Conservation (phyloP, 2,797 vertebrate species). For the Buceros bicornis region DNA sequence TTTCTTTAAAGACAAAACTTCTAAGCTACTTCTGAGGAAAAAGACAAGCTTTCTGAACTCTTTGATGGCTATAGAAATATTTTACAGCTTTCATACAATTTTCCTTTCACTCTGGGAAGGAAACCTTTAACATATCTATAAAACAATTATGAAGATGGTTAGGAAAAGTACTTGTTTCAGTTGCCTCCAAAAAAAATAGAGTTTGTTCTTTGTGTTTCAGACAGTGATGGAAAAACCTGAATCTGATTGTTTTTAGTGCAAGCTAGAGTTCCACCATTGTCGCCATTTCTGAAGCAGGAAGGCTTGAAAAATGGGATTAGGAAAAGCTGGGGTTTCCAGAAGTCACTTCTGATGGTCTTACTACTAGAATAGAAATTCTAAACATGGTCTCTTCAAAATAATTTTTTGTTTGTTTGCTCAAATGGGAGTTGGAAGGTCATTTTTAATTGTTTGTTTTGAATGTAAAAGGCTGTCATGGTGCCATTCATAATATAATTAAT, state of each 20-base stretch:
- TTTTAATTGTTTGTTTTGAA: conserved; percentile 16
- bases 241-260: conserved; percentile 47
- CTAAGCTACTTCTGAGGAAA: conserved; percentile 63
- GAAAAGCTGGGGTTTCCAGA: neutral
- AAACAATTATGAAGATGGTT: conserved; percentile 47
- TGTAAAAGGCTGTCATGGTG: neutral
- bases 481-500: neutral
- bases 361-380: neutral
- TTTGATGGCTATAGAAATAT: conserved; percentile 65
- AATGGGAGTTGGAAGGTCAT: neutral
- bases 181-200: conserved; percentile 73
- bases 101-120: conserved; percentile 22
- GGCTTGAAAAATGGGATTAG: conserved; percentile 21
- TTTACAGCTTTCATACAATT: conserved; percentile 57
- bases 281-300: conserved; percentile 53
- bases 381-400: neutral
- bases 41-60: conserved; percentile 33
- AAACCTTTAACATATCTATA: conserved; percentile 51
- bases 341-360: neutral
- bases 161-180: conserved; percentile 64
- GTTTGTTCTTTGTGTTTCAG: conserved; percentile 57
- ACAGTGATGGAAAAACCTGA: conserved; percentile 43
- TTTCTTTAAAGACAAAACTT: conserved; percentile 64
- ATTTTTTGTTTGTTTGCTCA: neutral
- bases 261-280: conserved; percentile 20